Evolutionary conservation across 1,140 invertebrate species (phyloP).

Genomic region (Drosophila parabipectinata): DNA sequence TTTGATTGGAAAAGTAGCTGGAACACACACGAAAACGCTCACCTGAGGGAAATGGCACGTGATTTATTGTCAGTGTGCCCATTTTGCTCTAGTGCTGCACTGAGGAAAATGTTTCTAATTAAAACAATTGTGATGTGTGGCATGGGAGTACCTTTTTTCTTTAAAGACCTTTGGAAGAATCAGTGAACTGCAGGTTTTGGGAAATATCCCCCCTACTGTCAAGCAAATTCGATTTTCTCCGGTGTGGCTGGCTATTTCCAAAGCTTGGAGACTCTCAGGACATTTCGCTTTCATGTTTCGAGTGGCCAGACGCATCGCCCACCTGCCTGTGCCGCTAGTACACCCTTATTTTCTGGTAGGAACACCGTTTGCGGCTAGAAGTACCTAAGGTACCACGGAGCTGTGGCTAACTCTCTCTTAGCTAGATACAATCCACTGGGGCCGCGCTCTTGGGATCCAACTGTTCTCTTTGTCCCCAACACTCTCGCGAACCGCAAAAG

Average conservation of each 20-base stretch:
- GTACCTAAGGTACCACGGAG: conserved; percentile 33
- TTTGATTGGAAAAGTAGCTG: conserved; percentile 55
- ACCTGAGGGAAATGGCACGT: conserved; percentile 55
- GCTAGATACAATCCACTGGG: conserved; percentile 58
- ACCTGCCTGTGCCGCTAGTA: neutral
- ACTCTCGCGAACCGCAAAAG: conserved; percentile 63
- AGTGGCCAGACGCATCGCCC: conserved; percentile 17
- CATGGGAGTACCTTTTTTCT: no score
- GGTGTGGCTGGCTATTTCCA: conserved; percentile 18
- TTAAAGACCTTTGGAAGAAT: neutral
- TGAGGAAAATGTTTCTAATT: conserved; percentile 5
- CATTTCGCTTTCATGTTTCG: conserved; percentile 66
- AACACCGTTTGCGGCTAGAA: conserved; percentile 38
- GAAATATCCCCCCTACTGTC: no score
- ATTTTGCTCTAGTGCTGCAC: conserved; percentile 44
- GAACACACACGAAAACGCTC: conserved; percentile 23
- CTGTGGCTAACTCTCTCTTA: conserved; percentile 44
- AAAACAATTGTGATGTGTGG: neutral
- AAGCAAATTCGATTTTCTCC: neutral
- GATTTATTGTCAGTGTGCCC: conserved; percentile 74
- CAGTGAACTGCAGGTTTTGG: neutral
- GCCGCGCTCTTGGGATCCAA: conserved; percentile 57
- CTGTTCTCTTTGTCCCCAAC: conserved; percentile 4
- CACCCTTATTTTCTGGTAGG: conserved; percentile 18
- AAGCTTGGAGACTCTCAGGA: conserved; percentile 25